Evolutionary conservation across 2,888 invertebrate species (phyloP).

Genomic region (Papilio protenor): DNA sequence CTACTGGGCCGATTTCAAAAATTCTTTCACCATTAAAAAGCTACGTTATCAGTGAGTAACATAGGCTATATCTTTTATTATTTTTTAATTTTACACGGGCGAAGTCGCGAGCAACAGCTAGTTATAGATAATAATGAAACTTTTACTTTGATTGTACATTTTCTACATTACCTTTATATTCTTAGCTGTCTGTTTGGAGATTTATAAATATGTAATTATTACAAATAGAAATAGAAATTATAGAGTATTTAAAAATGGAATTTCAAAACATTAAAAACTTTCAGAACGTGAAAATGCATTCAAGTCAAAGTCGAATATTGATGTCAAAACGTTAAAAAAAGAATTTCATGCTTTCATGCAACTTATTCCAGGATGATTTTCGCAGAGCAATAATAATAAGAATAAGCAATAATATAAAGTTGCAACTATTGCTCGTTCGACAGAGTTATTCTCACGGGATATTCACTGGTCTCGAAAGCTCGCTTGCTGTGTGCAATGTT

Average conservation of each 20-base stretch:
- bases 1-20: too few relatives aligned
- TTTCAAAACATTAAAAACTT: background rate
- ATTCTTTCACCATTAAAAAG: too few relatives aligned
- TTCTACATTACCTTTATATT: background rate
- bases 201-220: background rate
- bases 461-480: constrained; percentile 33
- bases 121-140: background rate
- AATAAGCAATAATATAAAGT: constrained; percentile 12
- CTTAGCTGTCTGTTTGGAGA: background rate
- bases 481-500: constrained; percentile 46
- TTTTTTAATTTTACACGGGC: too few relatives aligned
- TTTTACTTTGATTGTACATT: background rate
- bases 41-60: too few relatives aligned
- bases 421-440: constrained; percentile 30
- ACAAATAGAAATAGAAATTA: background rate
- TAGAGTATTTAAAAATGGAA: background rate
- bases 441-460: constrained; percentile 29
- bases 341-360: background rate
- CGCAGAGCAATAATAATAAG: background rate
- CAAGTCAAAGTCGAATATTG: background rate
- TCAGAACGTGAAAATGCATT: background rate
- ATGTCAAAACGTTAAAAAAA: background rate
- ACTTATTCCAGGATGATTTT: background rate
- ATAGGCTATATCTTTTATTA: too few relatives aligned
- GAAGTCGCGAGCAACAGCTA: background rate